Evolutionary conservation across 1,140 invertebrate genomes (phyloP).

Genomic region (Dendroctonus ponderosae): DNA sequence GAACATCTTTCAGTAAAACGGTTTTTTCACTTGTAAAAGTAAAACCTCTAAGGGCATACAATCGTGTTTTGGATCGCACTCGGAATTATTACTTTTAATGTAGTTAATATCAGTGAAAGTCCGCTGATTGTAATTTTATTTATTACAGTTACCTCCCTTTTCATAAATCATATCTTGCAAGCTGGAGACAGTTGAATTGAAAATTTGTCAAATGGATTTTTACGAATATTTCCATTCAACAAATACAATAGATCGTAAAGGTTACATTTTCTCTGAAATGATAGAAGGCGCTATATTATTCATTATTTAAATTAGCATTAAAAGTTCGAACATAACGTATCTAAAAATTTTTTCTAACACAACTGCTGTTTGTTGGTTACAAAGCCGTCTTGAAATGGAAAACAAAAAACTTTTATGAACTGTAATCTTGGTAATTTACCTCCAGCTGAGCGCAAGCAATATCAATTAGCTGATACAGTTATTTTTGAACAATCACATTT

Average conservation of each 20-base stretch:
- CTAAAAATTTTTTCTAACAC: no score
- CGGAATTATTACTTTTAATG: slow-evolving; percentile 29
- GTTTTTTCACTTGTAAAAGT: slow-evolving; percentile 14
- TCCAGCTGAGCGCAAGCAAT: slow-evolving; percentile 18
- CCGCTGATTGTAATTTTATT: slow-evolving; percentile 22
- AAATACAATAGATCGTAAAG: no score
- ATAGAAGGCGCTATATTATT: no score
- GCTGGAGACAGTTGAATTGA: slow-evolving; percentile 23
- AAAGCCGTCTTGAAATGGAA: background rate
- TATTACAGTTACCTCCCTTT: slow-evolving; percentile 24
- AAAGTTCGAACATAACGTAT: no score
- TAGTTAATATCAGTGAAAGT: slow-evolving; percentile 30
- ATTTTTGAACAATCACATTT: slow-evolving; percentile 31
- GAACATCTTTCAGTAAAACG: slow-evolving; percentile 9
- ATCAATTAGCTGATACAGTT: slow-evolving; percentile 31
- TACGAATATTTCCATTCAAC: background rate
- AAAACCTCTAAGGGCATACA: slow-evolving; percentile 29
- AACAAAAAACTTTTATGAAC: slow-evolving; percentile 13
- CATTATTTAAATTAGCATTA: no score
- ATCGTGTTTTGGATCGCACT: slow-evolving; percentile 14
- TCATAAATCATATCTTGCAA: slow-evolving; percentile 20
- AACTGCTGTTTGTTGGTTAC: no score
- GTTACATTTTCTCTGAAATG: no score
- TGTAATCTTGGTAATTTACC: slow-evolving; percentile 29
- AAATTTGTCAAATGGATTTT: slow-evolving; percentile 19